Evolutionary conservation across 2,797 vertebrate genomes (phyloP).

Genomic region (Rhinichthys osculus): DNA sequence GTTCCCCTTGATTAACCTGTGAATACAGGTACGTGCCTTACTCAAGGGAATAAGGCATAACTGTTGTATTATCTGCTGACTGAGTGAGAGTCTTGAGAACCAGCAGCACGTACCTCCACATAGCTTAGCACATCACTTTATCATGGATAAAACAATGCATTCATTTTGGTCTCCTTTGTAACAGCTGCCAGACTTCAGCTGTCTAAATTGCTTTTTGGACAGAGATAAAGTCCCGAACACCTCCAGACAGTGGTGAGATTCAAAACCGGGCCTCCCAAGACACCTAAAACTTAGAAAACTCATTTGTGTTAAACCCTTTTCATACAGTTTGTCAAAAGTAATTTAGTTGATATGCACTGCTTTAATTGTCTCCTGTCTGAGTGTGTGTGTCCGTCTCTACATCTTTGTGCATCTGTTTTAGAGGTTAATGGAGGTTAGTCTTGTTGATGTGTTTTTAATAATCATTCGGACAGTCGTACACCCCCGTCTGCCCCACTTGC

Average conservation of each 20-base stretch:
- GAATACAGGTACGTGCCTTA: not conserved
- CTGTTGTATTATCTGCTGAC: not conserved
- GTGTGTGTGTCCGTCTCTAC: not conserved
- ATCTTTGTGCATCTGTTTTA: constrained; percentile 24
- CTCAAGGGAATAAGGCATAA: not conserved
- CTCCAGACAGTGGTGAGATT: not conserved
- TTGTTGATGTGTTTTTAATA: constrained; percentile 56
- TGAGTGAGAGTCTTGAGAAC: not conserved
- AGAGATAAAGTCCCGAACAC: not conserved
- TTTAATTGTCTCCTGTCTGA: constrained; percentile 6
- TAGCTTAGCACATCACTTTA: constrained; percentile 11
- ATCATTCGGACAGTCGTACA: constrained; percentile 35
- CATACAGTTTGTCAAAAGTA: constrained; percentile 17
- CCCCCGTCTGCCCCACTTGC: constrained; percentile 35
- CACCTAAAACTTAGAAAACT: not conserved
- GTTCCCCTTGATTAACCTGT: constrained; percentile 7
- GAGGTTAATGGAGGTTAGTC: constrained; percentile 50
- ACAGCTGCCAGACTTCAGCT: not conserved
- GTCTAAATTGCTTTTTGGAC: constrained; percentile 8
- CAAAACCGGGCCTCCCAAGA: not conserved
- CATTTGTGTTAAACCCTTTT: constrained; percentile 6
- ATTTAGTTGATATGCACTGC: constrained; percentile 3
- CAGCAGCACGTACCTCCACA: not conserved
- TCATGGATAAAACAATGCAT: constrained; percentile 7
- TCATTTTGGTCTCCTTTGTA: not conserved